Conservation (phyloP, 2,797 vertebrate genomes). For the Schizothorax lantsangensis region DNA sequence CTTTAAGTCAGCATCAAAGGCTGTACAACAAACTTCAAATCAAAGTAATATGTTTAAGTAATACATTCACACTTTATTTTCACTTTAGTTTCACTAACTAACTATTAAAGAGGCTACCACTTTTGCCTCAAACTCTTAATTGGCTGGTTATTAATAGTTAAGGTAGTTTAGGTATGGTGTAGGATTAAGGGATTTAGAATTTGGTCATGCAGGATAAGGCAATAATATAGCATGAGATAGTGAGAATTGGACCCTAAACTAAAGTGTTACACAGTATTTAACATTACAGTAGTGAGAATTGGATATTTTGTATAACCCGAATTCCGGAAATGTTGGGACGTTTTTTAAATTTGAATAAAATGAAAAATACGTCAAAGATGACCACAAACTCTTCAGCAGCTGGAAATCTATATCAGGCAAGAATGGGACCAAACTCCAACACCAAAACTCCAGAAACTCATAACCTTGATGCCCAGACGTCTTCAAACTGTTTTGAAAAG, state of each 20-base stretch:
- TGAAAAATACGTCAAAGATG: too few relatives aligned
- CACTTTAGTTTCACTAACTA: background rate
- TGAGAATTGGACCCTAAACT: background rate
- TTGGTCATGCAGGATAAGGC: background rate
- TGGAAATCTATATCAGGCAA: too few relatives aligned
- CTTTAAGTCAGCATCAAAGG: background rate
- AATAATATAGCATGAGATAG: background rate
- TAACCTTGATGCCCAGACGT: too few relatives aligned
- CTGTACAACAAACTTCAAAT: background rate
- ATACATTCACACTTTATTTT: background rate
- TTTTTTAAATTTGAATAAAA: too few relatives aligned
- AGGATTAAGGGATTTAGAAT: background rate
- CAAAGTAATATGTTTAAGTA: background rate
- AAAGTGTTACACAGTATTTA: too few relatives aligned
- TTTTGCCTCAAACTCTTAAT: background rate
- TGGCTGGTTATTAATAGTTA: background rate
- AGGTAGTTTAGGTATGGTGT: background rate
- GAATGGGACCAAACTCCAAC: too few relatives aligned
- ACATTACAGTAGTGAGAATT: too few relatives aligned
- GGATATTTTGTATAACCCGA: too few relatives aligned
- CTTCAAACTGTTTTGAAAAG: too few relatives aligned
- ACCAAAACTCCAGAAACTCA: too few relatives aligned
- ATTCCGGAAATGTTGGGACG: too few relatives aligned
- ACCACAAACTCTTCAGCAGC: too few relatives aligned
- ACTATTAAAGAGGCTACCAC: background rate